phyloP scores from a whole-genome alignment of 2,113 vertebrate species.

The Podocnemis expansa region DNA sequence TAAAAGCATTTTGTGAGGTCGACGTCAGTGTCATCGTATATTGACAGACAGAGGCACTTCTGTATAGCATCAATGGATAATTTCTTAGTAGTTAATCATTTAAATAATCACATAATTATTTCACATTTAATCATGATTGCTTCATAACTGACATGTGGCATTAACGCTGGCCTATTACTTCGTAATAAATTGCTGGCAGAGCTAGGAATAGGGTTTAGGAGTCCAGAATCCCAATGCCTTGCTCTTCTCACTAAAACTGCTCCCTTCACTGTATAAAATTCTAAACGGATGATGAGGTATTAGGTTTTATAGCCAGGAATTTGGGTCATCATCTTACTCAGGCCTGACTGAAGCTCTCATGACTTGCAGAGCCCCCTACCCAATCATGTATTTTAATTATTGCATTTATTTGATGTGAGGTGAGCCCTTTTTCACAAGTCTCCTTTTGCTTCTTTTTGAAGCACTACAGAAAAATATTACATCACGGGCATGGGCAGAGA shows the following conservation, averaged over 20 bases:
- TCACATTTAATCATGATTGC: neutral
- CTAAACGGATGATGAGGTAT: neutral
- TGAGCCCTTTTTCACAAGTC: neutral
- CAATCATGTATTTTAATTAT: fast-evolving
- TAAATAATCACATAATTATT: neutral
- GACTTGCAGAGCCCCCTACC: neutral
- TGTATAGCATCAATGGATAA: neutral
- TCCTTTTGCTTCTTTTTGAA: neutral
- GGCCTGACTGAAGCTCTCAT: neutral
- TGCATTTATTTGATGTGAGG: neutral
- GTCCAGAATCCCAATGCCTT: neutral
- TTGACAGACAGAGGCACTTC: constrained; percentile 3
- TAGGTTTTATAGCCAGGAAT: neutral
- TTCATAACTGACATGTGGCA: neutral
- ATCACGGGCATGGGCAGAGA: neutral
- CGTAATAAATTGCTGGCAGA: neutral
- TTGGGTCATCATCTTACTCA: neutral
- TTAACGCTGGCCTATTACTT: neutral
- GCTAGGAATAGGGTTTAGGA: neutral
- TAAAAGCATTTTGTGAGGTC: neutral
- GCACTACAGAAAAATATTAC: neutral
- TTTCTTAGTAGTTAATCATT: neutral
- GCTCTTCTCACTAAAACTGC: neutral
- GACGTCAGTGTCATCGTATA: neutral
- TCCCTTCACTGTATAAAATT: fast-evolving